Evolutionary conservation across 2,113 vertebrate species (phyloP), one percentile per base, ranked within the genome.

Genomic region (Triplophysa dalaica): DNA sequence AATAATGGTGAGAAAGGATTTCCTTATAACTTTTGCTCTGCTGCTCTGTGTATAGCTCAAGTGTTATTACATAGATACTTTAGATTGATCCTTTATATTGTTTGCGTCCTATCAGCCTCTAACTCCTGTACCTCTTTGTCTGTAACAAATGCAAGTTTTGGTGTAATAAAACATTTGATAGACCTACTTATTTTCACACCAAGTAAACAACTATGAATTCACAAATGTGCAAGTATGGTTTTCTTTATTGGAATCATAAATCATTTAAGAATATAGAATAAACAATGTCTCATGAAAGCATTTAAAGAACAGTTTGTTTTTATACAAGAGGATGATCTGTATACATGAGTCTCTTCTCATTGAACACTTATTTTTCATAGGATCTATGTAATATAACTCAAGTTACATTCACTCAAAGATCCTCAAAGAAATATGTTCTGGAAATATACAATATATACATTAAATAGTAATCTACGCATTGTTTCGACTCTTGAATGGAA

Each of bases 201-300:
- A 52, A 16, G 16, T 52, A 52, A 52, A 52, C 14, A 4, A 52
- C 14, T 45, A 12, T 45, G 14, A 52, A 52, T 52, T 52, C 14
- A 52, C 50, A 52, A 52, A 52, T 17, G 50, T 52, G 14, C 50
- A 52, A 17, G 3, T 52, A 52, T 16, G 13, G 14, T 43, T n/a
- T 74, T 17, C 13, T 74, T 74, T 74, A 74, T 61, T 74, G 54
- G 43, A 22, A 60, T 58, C 24, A 1, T 54, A 54, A 54, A 38
- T 58, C 24, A 14, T 38, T 72, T 11, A 72, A 33, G 13, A 21
- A 58, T 10, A 72, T 17, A 72, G 9, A n/a, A 72, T 21, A 70
- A 56, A 72, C 52, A 41, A 54, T 13, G 14, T 38, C 11, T 72
- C 6, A 14, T 3, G 12, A 22, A 21, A 70, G 33, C 9, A 54